Conservation (phyloP, 2,797 vertebrate genomes). For the Hypotaenidia okinawae region DNA sequence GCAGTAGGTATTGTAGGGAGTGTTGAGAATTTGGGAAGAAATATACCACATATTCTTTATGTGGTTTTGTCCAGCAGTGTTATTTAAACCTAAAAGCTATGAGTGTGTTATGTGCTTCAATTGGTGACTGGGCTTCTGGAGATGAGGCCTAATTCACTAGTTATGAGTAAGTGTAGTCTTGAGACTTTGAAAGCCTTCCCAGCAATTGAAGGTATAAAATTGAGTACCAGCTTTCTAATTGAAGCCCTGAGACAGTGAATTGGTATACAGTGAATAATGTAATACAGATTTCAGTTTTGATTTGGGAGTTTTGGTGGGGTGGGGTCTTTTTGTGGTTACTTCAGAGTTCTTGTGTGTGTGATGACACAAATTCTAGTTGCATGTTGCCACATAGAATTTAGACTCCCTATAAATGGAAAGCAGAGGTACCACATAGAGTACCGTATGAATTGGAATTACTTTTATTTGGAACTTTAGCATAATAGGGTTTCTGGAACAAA, state of each 20-base stretch:
- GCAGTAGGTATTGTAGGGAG: background rate
- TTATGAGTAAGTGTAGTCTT: background rate
- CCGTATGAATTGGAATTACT: background rate
- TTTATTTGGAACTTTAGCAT: background rate
- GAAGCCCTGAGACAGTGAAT: background rate
- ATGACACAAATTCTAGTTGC: background rate
- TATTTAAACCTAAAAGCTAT: background rate
- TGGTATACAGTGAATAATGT: background rate
- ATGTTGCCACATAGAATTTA: background rate
- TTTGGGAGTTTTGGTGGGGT: background rate
- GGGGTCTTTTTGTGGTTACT: background rate
- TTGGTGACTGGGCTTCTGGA: background rate
- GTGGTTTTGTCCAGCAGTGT: background rate
- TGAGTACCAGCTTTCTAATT: background rate
- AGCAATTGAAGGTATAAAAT: background rate
- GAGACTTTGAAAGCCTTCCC: background rate
- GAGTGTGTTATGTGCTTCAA: background rate
- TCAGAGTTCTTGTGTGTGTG: fast-evolving
- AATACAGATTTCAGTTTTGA: background rate
- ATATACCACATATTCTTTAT: fast-evolving
- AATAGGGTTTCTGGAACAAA: background rate
- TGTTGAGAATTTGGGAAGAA: background rate
- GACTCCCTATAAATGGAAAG: background rate
- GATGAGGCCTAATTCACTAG: background rate
- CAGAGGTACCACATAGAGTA: background rate